phyloP scores from a whole-genome alignment of 1,140 invertebrate species.

The Leucophenga varia region DNA sequence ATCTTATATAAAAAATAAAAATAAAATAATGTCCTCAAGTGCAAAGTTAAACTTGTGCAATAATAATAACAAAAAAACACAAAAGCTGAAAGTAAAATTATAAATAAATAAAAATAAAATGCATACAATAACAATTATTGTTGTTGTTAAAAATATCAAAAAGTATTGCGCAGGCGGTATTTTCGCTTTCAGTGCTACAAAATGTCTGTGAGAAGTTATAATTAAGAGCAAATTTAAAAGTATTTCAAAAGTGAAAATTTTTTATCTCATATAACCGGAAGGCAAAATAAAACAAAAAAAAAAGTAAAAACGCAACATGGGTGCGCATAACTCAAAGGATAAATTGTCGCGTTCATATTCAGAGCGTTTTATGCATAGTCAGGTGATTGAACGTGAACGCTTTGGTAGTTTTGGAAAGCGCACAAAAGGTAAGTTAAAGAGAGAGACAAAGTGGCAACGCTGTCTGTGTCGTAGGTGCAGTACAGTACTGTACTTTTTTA shows the following conservation, averaged over 20 bases:
- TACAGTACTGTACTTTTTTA: no score
- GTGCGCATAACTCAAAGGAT: conserved; percentile 69
- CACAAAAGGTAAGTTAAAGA: conserved; percentile 43
- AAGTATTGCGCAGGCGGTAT: conserved; percentile 36
- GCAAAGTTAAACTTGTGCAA: no score
- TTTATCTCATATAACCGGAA: no score
- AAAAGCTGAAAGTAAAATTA: conserved; percentile 2
- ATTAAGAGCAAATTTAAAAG: conserved; percentile 5
- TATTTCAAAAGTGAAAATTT: conserved; percentile 22
- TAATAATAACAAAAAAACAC: background rate
- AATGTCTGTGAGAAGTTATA: no score
- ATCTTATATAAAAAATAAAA: no score
- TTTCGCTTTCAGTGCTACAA: background rate
- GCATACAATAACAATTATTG: conserved; percentile 39
- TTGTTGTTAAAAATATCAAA: conserved; percentile 7
- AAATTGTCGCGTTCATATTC: conserved; percentile 64
- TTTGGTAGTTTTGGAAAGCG: conserved; percentile 63
- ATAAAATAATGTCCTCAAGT: background rate
- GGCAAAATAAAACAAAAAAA: conserved; percentile 7
- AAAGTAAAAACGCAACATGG: conserved; percentile 59
- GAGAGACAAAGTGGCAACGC: conserved; percentile 14
- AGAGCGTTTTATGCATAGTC: conserved; percentile 58
- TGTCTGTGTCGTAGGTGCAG: no score
- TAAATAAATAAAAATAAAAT: conserved; percentile 25
- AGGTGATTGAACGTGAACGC: conserved; percentile 59